phyloP scores from a whole-genome alignment of 2,113 vertebrate genomes.

The Pedionomus torquatus region DNA sequence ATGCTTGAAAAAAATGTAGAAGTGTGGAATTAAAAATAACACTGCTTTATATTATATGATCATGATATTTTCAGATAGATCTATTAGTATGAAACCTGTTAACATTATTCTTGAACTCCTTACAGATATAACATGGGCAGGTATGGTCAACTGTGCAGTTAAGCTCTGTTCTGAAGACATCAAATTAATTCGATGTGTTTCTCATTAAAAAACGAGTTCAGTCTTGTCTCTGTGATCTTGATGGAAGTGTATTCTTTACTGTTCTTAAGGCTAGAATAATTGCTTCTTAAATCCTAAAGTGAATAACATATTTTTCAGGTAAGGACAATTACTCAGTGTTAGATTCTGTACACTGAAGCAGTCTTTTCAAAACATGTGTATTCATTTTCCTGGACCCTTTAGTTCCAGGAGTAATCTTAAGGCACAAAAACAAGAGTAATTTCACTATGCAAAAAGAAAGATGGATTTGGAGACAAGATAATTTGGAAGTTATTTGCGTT shows the following conservation, averaged over 20 bases:
- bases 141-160: not conserved
- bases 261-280: not conserved
- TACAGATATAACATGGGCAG: not conserved
- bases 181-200: not conserved
- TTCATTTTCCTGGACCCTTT: not conserved
- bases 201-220: not conserved
- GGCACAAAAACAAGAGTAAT: not conserved
- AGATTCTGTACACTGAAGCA: not conserved
- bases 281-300: not conserved
- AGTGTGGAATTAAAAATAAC: not conserved
- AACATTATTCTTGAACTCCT: not conserved
- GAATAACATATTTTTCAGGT: not conserved
- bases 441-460: not conserved
- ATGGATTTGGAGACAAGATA: not conserved
- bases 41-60: not conserved
- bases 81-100: not conserved
- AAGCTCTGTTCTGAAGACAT: not conserved
- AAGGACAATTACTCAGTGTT: not conserved
- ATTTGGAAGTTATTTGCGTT: not conserved
- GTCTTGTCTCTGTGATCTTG: not conserved
- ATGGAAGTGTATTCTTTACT: not conserved
- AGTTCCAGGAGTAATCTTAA: not conserved
- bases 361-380: not conserved
- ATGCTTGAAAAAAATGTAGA: not conserved
- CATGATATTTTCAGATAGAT: not conserved